Evolutionary conservation across 1,140 invertebrate genomes (phyloP), one percentile per base, ranked within the genome.

Genomic region (Anoplolepis gracilipes): DNA sequence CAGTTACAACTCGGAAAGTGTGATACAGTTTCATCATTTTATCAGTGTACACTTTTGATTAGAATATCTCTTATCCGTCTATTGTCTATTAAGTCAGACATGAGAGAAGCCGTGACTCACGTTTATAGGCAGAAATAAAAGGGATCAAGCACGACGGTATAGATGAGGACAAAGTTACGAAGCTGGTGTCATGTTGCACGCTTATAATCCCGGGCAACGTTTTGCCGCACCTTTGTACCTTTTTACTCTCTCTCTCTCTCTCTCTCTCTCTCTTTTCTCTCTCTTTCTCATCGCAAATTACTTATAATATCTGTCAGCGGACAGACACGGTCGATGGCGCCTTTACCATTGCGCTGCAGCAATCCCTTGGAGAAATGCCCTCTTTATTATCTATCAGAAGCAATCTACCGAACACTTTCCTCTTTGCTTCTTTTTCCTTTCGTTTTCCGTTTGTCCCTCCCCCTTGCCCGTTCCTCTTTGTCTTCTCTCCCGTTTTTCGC

Each of bases 381-480:
- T 88, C 87, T 93, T 93, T 92, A 93, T 92, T 93, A 92, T 93
- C 92, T 91, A 92, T 92, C 90, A 89, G 86, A 91, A 90, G 84
- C 89, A 92, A 92, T 92, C 87, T 89, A 90, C 82, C 53, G 76
- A 78, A 76, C 90, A 75, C 88, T 73, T 84, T 77, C 82, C 87
- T 65, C 61, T 72, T 82, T 70, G 19, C 46, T 86, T 33, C 55
- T 82, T 79, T 42, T 59, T 59, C 46, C 57, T 55, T 67, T 67
- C 61, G 30, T 46, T 53, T 75, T 84, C 42, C 59, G 25, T 73
- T 78, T 57, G 73, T 84, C 46, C 30, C 13, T 49, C 16, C 46
- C 16, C 4, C 2, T 49, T 49, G 46, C 46, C 16, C 46, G 13
- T 49, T 33, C 62, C 39, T 39, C 25, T 76, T 11, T 59, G 13